Evolutionary conservation across 1,140 invertebrate genomes (phyloP).

Genomic region (Wasmannia auropunctata): DNA sequence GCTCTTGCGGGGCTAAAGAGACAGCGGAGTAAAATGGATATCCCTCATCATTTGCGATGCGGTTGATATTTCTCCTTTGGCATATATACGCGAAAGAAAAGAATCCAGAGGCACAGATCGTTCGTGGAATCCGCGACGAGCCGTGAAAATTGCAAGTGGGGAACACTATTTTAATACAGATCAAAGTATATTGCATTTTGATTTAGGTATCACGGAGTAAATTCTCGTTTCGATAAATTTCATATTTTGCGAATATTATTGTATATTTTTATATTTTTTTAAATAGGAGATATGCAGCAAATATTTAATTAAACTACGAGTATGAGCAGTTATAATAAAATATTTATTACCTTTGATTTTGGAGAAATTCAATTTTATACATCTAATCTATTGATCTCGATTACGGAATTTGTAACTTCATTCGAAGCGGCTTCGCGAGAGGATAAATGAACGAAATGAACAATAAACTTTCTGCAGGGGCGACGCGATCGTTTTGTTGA

Average conservation of each 20-base stretch:
- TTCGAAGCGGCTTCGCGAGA: neutral
- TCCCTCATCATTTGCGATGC: neutral
- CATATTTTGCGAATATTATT: neutral
- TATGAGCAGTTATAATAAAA: neutral
- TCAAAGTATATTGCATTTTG: neutral
- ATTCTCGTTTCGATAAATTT: neutral
- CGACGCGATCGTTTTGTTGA: neutral
- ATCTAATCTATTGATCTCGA: neutral
- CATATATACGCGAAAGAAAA: neutral
- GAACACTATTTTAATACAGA: neutral
- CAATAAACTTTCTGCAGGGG: neutral
- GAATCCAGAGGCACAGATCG: neutral
- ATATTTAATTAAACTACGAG: neutral
- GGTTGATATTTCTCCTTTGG: neutral
- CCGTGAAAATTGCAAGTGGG: conserved; percentile 12
- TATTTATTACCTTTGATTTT: neutral
- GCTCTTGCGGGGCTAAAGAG: neutral
- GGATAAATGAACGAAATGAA: neutral
- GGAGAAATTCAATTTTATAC: neutral
- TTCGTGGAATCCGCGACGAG: neutral
- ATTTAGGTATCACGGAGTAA: neutral
- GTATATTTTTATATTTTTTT: neutral
- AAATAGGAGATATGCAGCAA: no score
- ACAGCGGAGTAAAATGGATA: neutral
- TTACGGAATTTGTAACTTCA: conserved; percentile 2